phyloP scores from a whole-genome alignment of 2,797 vertebrate genomes.

The Tenualosa thibaudeaui region DNA sequence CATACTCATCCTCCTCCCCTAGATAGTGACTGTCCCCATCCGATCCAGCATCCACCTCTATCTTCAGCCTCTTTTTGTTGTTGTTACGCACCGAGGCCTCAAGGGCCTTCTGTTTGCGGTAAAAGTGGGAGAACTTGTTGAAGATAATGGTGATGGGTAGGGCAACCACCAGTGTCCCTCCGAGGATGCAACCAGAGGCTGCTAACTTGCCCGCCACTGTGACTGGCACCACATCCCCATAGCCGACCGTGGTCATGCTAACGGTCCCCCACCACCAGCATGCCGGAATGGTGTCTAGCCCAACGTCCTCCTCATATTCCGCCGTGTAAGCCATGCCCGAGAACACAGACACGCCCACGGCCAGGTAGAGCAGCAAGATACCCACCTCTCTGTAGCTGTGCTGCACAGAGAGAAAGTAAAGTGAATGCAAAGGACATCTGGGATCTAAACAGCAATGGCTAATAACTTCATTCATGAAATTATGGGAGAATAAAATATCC shows the following conservation, averaged over 20 bases:
- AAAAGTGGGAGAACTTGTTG: conserved; percentile 99
- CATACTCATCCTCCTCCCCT: conserved; percentile 42
- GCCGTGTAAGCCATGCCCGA: conserved; percentile 94
- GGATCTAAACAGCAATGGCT: not conserved
- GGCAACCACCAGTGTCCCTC: conserved; percentile 92
- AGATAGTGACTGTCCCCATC: conserved; percentile 44
- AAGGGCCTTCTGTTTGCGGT: conserved; percentile 92
- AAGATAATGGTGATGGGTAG: conserved; percentile 99
- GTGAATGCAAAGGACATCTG: not conserved
- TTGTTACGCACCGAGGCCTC: conserved; percentile 91
- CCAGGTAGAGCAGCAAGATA: conserved; percentile 93
- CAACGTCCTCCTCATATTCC: conserved; percentile 89
- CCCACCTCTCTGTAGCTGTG: conserved; percentile 98
- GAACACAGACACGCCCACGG: conserved; percentile 92
- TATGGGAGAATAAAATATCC: too few relatives aligned
- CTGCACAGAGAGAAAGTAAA: conserved; percentile 69
- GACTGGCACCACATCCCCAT: conserved; percentile 92
- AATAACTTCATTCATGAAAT: not conserved
- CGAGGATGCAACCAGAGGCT: conserved; percentile 91
- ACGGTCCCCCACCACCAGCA: conserved; percentile 99
- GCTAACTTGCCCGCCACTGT: conserved; percentile 92
- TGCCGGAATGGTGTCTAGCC: conserved; percentile 94
- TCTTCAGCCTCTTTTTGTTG: conserved; percentile 61
- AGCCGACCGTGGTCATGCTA: conserved; percentile 98
- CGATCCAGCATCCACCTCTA: conserved; percentile 45